Evolutionary conservation across 1,140 invertebrate genomes (phyloP).

Genomic region (Drosophila subobscura): DNA sequence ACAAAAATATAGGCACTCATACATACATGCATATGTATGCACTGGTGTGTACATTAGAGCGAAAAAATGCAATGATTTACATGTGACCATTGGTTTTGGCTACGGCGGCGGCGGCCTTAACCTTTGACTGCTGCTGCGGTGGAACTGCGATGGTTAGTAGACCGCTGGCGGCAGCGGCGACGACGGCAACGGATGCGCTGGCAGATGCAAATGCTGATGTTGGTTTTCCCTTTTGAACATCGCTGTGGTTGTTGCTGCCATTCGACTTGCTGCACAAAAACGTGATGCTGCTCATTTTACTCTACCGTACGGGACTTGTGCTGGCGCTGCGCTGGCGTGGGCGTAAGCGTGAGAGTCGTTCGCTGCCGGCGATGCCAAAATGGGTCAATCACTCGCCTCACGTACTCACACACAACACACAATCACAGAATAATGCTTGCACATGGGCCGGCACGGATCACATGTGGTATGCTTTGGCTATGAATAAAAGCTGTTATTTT

Average conservation of each 20-base stretch:
- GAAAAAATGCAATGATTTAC: slow-evolving; percentile 77
- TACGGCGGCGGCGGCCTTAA: slow-evolving; percentile 53
- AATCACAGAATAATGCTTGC: slow-evolving; percentile 29
- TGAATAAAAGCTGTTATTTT: slow-evolving; percentile 35
- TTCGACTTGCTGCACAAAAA: slow-evolving; percentile 74
- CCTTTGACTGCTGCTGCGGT: slow-evolving; percentile 47
- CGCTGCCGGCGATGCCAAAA: slow-evolving; percentile 44
- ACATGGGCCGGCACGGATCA: slow-evolving; percentile 46
- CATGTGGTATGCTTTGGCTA: slow-evolving; percentile 31
- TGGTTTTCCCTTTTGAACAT: slow-evolving; percentile 51
- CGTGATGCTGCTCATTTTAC: slow-evolving; percentile 76
- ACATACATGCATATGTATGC: slow-evolving; percentile 15
- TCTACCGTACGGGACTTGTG: slow-evolving; percentile 13
- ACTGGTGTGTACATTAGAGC: slow-evolving; percentile 32
- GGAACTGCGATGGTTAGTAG: slow-evolving; percentile 46
- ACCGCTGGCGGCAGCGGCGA: slow-evolving; percentile 7
- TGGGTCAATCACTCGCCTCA: slow-evolving; percentile 44
- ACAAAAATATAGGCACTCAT: slow-evolving; percentile 5
- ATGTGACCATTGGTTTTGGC: slow-evolving; percentile 72
- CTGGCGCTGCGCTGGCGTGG: background rate
- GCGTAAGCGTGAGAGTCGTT: slow-evolving; percentile 30
- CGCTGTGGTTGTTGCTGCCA: slow-evolving; percentile 49
- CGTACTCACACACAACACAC: slow-evolving; percentile 29
- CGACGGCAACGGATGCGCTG: slow-evolving; percentile 26
- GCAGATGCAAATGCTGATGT: slow-evolving; percentile 38